These are phyloP conservation scores for Apostichopus californicus DNA, from an alignment of 35 echinoderm and acorn worm genomes.

Conservation along the genomic window DNA sequence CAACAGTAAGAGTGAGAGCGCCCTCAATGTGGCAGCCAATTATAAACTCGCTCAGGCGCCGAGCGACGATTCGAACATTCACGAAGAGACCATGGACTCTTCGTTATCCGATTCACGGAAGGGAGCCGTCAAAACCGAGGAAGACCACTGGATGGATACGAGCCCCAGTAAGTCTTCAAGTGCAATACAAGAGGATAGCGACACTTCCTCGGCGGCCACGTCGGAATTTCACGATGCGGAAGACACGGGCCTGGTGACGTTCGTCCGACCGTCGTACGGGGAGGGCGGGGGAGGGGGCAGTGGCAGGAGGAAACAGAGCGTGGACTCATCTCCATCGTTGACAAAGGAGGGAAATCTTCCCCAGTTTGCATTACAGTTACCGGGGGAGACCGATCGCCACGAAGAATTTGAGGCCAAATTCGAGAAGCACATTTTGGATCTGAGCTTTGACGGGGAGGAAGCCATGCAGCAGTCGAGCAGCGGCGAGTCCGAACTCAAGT, in stretches of 20 bases:
- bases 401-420: slow-evolving; percentile 42
- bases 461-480: neutral
- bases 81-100: slow-evolving; percentile 29
- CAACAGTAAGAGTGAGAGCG: slow-evolving; percentile 45
- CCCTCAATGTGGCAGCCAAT: slow-evolving; percentile 19
- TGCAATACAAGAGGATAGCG: slow-evolving; percentile 46
- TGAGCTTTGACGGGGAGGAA: slow-evolving; percentile 52
- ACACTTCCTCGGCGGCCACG: slow-evolving; percentile 9
- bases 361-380: slow-evolving; percentile 9
- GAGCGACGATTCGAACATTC: slow-evolving; percentile 28
- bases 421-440: slow-evolving; percentile 7
- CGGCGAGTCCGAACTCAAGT: neutral
- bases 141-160: slow-evolving; percentile 23
- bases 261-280: neutral
- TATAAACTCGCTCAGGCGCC: slow-evolving; percentile 24
- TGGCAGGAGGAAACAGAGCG: neutral
- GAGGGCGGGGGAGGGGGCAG: too few relatives aligned
- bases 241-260: slow-evolving; percentile 25
- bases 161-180: slow-evolving; percentile 61
- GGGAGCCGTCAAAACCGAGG: neutral
- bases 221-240: neutral
- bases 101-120: slow-evolving; percentile 19
- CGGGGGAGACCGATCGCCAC: neutral
- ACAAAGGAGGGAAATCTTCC: neutral
- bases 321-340: neutral